phyloP scores from a whole-genome alignment of 2,888 invertebrate genomes.

The Eucera pruinosa region DNA sequence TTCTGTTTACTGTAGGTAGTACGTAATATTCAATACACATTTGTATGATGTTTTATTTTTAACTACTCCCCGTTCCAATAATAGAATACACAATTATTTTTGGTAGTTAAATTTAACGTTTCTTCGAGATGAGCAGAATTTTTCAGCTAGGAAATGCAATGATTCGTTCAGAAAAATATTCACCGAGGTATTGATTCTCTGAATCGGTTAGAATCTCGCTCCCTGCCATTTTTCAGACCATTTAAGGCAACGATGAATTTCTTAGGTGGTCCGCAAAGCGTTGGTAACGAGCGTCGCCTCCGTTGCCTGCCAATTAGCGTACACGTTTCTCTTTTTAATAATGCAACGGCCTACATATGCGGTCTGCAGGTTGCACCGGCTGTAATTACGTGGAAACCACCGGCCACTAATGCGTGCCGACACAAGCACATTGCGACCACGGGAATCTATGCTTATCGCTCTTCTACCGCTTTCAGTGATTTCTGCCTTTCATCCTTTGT shows the following conservation, averaged over 20 bases:
- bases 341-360: constrained; percentile 55
- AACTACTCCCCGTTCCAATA: no score
- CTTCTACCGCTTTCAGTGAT: constrained; percentile 30
- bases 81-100: no score
- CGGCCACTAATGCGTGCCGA: constrained; percentile 55
- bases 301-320: constrained; percentile 65
- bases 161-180: neutral
- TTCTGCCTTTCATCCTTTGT: constrained; percentile 26
- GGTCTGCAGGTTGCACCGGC: constrained; percentile 18
- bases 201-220: neutral
- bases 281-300: constrained; percentile 49
- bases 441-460: constrained; percentile 42
- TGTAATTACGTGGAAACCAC: constrained; percentile 60
- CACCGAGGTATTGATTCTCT: no score
- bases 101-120: no score
- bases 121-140: no score
- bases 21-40: no score
- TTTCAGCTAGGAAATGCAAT: neutral
- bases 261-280: constrained; percentile 38
- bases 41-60: no score
- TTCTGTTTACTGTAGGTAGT: no score
- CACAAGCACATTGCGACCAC: constrained; percentile 46
- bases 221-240: neutral
- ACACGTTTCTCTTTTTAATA: constrained; percentile 65
- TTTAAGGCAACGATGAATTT: constrained; percentile 22